Evolutionary conservation across 2,888 invertebrate genomes (phyloP), one percentile per base, ranked within the genome.

Genomic region (Apeira syringaria): DNA sequence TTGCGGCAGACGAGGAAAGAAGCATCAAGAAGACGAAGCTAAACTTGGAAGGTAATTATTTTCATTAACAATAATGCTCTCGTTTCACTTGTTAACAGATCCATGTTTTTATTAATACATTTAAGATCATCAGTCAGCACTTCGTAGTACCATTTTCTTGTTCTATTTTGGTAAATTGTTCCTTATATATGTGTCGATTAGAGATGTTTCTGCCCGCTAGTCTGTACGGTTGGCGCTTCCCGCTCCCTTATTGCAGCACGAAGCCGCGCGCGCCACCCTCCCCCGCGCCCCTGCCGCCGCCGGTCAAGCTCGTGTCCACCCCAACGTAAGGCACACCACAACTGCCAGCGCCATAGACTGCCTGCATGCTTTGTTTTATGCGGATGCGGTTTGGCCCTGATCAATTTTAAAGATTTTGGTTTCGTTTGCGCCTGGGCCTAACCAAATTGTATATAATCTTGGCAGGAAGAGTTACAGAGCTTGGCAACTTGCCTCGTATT

Each of bases 201-300:
- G 88, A 89, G 88, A 89, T 89, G 86, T 89, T 89, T 89, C 87
- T 88, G 83, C 83, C 86, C 88, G 85, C 83, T 94, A 96, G 96
- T 95, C 94, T 96, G 94, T 96, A 96, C 94, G 96, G 96, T 95
- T 96, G 96, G 96, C 96, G 96, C 93, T 96, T 96, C 94, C 96
- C 96, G 92, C 95, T 96, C 94, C 96, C 96, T 93, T 96, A 96
- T 96, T 96, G 96, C 94, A 96, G 96, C 93, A 95, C 95, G 93
- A 94, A 90, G 94, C 94, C 90, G 93, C 93, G 92, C 92, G 92
- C 92, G 80, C 94, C 94, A 85, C 94, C 94, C 74, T 94, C 94
- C 88, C 94, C 94, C 87, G 92, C 94, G 90, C 94, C 94, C 83
- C 91, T 94, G 91, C 94, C 94, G 77, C 93, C 94, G 75, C 94